Evolutionary conservation across 2,113 vertebrate species (phyloP).

Genomic region (Polyodon spathula): DNA sequence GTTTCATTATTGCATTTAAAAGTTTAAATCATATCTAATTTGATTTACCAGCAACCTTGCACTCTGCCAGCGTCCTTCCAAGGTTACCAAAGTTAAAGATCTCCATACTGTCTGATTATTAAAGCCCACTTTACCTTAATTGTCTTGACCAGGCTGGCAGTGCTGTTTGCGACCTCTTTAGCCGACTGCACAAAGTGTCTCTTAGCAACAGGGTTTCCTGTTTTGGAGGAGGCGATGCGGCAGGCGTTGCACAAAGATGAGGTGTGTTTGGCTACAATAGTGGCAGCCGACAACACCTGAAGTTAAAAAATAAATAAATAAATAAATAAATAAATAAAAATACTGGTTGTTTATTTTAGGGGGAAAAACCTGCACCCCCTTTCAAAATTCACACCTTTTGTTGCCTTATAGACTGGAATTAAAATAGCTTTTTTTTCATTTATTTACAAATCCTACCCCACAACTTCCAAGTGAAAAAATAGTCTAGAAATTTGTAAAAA

Average conservation of each 20-base stretch:
- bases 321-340: conserved; percentile 1
- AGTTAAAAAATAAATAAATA: not conserved
- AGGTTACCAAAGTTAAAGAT: too few species aligned
- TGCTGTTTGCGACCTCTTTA: conserved; percentile 98
- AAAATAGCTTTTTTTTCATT: too few species aligned
- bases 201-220: conserved; percentile 89
- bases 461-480: too few species aligned
- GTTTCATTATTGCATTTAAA: too few species aligned
- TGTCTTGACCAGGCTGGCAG: conserved; percentile 95
- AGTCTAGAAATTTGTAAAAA: too few species aligned
- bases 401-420: too few species aligned
- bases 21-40: too few species aligned
- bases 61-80: too few species aligned
- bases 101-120: not conserved
- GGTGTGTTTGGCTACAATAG: conserved; percentile 95
- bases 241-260: conserved; percentile 94
- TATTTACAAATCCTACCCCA: too few species aligned
- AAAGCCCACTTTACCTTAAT: conserved; percentile 68
- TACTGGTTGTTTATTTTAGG: not conserved
- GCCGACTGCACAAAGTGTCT: conserved; percentile 97
- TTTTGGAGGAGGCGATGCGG: conserved; percentile 93
- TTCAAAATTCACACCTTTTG: too few species aligned
- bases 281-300: conserved; percentile 92
- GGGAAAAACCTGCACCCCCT: too few species aligned
- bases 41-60: too few species aligned